Evolutionary conservation across 2,113 vertebrate genomes (phyloP).

Genomic region (Apteryx mantelli): DNA sequence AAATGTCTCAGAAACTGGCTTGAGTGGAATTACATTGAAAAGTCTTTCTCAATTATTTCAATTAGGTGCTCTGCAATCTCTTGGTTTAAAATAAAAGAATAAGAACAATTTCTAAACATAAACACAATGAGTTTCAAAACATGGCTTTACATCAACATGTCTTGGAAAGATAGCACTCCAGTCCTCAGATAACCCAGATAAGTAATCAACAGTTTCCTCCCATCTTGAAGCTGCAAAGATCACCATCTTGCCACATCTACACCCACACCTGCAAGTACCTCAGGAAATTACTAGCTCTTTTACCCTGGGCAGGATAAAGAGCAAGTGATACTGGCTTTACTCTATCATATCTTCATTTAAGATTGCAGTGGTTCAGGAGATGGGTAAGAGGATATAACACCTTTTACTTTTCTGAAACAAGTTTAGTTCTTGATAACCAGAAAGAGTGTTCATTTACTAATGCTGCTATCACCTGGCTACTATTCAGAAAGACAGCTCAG

Average conservation of each 20-base stretch:
- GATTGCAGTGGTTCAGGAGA: constrained; percentile 5
- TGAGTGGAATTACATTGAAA: neutral
- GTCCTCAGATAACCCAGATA: constrained; percentile 34
- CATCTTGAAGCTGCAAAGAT: constrained; percentile 30
- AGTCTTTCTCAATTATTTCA: constrained; percentile 31
- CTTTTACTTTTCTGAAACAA: constrained; percentile 63
- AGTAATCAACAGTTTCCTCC: constrained; percentile 56
- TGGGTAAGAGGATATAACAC: neutral
- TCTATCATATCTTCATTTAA: neutral
- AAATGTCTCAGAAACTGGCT: constrained; percentile 53
- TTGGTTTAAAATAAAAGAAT: constrained; percentile 39
- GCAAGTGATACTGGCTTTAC: constrained; percentile 37
- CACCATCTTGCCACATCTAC: neutral
- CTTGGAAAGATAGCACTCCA: constrained; percentile 28
- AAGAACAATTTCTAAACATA: constrained; percentile 25
- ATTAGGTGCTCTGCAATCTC: neutral
- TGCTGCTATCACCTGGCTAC: neutral
- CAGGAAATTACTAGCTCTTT: constrained; percentile 35
- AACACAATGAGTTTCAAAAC: neutral
- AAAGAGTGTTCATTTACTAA: neutral
- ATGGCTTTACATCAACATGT: constrained; percentile 46
- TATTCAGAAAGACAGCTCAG: neutral
- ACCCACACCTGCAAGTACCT: constrained; percentile 20
- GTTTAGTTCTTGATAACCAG: neutral
- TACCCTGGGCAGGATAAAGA: constrained; percentile 45